phyloP scores from a whole-genome alignment of 1,140 invertebrate genomes.

The Pseudobourletiella spinata region DNA sequence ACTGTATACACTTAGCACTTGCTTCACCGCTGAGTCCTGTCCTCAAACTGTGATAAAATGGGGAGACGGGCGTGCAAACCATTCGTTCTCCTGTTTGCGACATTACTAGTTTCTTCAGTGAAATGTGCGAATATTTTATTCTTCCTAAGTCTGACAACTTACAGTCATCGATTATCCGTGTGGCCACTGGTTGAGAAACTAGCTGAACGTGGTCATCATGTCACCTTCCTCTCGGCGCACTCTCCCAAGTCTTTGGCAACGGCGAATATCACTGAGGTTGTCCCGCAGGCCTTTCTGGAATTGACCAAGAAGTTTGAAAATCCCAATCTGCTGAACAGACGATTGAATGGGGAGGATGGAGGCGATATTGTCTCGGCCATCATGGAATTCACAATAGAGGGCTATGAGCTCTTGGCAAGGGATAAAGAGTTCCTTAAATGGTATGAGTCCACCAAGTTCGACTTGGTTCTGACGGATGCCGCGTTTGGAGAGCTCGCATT shows the following conservation, averaged over 20 bases:
- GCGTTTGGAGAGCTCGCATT: slow-evolving; percentile 66
- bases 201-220: slow-evolving; percentile 16
- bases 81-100: too few relatives aligned
- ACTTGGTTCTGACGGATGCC: slow-evolving; percentile 61
- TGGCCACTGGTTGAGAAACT: slow-evolving; percentile 14
- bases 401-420: background rate
- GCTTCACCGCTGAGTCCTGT: too few relatives aligned
- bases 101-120: too few relatives aligned
- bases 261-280: slow-evolving; percentile 10
- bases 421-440: background rate
- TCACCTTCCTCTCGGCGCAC: slow-evolving; percentile 10
- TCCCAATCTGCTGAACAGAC: background rate
- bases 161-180: slow-evolving; percentile 11
- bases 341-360: background rate
- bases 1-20: too few relatives aligned
- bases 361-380: background rate
- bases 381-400: background rate
- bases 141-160: slow-evolving; percentile 11
- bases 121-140: slow-evolving; percentile 13
- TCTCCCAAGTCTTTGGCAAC: background rate
- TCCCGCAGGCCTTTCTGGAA: background rate
- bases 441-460: slow-evolving; percentile 41
- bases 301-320: background rate
- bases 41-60: too few relatives aligned
- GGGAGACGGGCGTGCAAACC: too few relatives aligned